phyloP scores from a whole-genome alignment of 2,113 vertebrate genomes.

The Rhinopomastus cyanomelas region DNA sequence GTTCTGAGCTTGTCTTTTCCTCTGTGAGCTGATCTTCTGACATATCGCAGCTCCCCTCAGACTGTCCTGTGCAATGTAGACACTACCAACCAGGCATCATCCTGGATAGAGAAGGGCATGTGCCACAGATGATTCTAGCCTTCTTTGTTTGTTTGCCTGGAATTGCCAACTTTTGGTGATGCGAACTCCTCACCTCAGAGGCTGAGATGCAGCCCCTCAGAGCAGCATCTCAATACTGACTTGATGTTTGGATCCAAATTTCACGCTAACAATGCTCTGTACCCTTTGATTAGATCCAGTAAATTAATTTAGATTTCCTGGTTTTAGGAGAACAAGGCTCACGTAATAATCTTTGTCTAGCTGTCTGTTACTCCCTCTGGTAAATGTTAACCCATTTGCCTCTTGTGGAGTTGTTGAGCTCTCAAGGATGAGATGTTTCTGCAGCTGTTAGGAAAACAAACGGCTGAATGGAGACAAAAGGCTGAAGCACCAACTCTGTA shows the following conservation, averaged over 20 bases:
- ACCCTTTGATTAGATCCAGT: not conserved
- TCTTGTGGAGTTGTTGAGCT: not conserved
- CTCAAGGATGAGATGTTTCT: not conserved
- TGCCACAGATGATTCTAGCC: not conserved
- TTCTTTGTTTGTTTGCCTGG: not conserved
- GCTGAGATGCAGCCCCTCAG: not conserved
- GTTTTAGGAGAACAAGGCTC: not conserved
- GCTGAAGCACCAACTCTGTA: not conserved
- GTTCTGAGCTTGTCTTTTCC: not conserved
- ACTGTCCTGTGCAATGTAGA: not conserved
- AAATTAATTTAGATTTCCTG: conserved; percentile 17
- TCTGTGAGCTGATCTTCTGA: not conserved
- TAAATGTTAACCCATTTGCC: conserved; percentile 9
- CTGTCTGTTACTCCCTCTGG: not conserved
- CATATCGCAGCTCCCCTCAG: not conserved
- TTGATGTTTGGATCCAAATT: conserved; percentile 33
- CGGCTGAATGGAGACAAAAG: not conserved
- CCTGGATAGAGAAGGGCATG: not conserved
- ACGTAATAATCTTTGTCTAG: not conserved
- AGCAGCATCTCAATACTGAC: not conserved
- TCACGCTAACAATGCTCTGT: not conserved
- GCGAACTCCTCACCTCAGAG: not conserved
- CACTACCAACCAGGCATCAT: not conserved
- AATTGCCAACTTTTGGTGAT: not conserved
- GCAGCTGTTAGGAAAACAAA: not conserved